Evolutionary conservation across 2,888 invertebrate genomes (phyloP).

Genomic region (Tetragnatha montana): DNA sequence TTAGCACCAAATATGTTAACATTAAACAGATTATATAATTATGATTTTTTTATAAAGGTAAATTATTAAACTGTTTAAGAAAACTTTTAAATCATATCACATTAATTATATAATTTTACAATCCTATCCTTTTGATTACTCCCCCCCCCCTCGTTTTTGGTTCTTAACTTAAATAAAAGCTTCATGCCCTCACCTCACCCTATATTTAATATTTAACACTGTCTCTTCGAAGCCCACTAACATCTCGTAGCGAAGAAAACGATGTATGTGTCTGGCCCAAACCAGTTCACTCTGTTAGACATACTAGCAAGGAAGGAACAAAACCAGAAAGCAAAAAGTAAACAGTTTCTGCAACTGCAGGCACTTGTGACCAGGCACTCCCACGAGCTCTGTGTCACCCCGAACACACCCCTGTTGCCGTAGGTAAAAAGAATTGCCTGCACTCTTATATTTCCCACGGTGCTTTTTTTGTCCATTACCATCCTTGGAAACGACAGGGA

Average conservation of each 20-base stretch:
- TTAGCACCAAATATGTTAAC: no score
- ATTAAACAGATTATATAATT: no score
- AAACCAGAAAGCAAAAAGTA: slow-evolving; percentile 12
- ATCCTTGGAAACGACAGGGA: neutral
- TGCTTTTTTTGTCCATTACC: neutral
- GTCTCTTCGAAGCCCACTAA: no score
- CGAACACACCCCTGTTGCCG: neutral
- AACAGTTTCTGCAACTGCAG: slow-evolving; percentile 26
- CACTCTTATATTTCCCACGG: slow-evolving; percentile 22
- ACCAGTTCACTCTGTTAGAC: slow-evolving; percentile 34
- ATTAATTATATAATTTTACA: neutral
- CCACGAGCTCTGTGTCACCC: slow-evolving; percentile 5
- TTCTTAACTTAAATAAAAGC: no score
- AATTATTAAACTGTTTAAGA: neutral
- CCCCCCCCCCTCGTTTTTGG: no score
- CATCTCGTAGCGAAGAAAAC: neutral
- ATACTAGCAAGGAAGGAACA: neutral
- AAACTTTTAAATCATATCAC: neutral
- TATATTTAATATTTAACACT: no score
- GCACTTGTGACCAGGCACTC: slow-evolving; percentile 52
- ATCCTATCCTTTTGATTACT: neutral
- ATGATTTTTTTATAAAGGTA: no score
- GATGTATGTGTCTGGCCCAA: slow-evolving; percentile 18
- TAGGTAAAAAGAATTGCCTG: neutral
- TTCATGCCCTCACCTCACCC: no score